A percentile compares a stretch with the other conserved stretches of the same genome.
phyloP scores from a whole-genome alignment of 2,797 vertebrate genomes.

The Sphenodon punctatus region DNA sequence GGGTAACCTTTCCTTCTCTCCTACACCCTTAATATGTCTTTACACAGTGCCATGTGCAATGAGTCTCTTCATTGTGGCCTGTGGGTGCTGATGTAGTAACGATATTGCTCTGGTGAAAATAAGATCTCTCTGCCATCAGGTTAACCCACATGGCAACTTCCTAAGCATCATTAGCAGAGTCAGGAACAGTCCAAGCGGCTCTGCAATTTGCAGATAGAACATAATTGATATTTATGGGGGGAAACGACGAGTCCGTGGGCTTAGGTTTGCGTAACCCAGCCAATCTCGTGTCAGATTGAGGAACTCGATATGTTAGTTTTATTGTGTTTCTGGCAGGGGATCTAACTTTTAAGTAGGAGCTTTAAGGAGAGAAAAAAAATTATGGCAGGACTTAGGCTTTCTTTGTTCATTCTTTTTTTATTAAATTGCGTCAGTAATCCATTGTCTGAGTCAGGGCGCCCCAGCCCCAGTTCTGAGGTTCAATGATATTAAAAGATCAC shows the following conservation, averaged over 20 bases:
- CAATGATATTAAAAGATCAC: constrained; percentile 20
- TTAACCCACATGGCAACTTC: neutral
- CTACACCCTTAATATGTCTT: neutral
- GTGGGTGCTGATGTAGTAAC: too few species aligned
- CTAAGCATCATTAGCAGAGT: neutral
- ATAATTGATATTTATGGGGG: neutral
- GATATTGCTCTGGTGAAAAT: too few species aligned
- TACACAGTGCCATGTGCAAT: neutral
- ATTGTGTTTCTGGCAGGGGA: constrained; percentile 8
- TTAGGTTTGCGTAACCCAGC: constrained; percentile 5
- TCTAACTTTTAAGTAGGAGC: constrained; percentile 21
- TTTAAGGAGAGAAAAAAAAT: constrained; percentile 22
- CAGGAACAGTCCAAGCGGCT: neutral
- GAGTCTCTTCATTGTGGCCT: too few species aligned
- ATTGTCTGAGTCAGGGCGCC: constrained; percentile 24
- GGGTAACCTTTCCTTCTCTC: neutral
- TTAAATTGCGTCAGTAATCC: constrained; percentile 11
- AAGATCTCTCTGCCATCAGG: neutral
- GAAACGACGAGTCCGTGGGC: neutral
- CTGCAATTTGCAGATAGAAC: neutral
- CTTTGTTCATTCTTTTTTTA: neutral
- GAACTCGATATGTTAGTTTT: neutral
- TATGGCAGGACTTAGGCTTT: constrained; percentile 6
- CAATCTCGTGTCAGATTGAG: neutral
- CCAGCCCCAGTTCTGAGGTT: constrained; percentile 14